Base-by-base conservation (phyloP, 1,140 invertebrate species). In the Rhysida immarginata region DNA sequence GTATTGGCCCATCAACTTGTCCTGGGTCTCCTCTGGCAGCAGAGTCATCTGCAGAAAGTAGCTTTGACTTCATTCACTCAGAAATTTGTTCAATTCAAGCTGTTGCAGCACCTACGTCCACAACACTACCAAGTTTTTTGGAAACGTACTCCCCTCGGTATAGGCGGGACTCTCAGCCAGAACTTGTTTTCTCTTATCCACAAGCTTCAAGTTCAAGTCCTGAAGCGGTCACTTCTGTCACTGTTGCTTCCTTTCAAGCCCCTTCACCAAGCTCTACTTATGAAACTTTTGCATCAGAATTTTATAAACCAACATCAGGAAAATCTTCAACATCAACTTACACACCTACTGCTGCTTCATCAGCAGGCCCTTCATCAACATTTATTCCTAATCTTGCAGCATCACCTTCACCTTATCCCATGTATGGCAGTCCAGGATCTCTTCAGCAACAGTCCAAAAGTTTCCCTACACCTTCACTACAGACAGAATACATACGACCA, bases 101-200 rank as follows among this genome's bases (percentile, higher is more conserved):
- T n/a, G n/a, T n/a, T n/a, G n/a, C n/a, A n/a, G n/a, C n/a, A n/a
- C n/a, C 2, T 1, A 14, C 5, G 18, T 24, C 57, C 21, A 25
- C 59, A n/a, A 56, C 60, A 35, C 41, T 65, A n/a, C 64, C 64
- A 14, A 62, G 61, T 55, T 65, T 65, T 26, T 83, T 87, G 73
- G 86, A 88, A 70, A 88, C 84, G 25, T 87, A 87, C 68, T 85
- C 83, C 27, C 77, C 83, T 35, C 77, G 73, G 69, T 70, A 58
- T 75, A 75, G 62, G 71, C 75, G 69, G 73, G 80, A 64, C 69
- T 77, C 59, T 69, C 74, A 64, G 54, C 49, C 58, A 44, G n/a
- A 59, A 54, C 42, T 61, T 55, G 54, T 61, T 8, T 62, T 62
- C 45, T 62, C 60, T 3, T n/a, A n/a, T n/a, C 29, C 16, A 8